Base-by-base conservation (phyloP, 2,797 vertebrate species). In the Crocodylus rhombifer region DNA sequence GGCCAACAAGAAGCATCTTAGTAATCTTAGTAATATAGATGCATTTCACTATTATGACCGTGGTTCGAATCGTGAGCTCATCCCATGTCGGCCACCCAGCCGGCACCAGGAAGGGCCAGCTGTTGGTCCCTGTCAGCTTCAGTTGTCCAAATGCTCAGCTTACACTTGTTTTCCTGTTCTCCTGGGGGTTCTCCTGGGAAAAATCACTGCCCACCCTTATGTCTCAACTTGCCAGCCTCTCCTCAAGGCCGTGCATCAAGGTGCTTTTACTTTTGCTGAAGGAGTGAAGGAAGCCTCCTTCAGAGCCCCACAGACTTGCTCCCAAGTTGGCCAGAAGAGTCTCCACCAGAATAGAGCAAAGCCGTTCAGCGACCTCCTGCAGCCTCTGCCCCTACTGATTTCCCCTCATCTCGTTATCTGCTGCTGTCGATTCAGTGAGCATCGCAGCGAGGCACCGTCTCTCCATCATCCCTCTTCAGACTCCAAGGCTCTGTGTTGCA, bases 401-500 rank as follows among this genome's bases (percentile, higher is more conserved):
- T 88, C n/a, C 73, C 4, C n/a, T 80, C 26, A 51, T 71, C 65
- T 30, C 69, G 17, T 82, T 80, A 51, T 5, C 77, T 82, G 18
- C 36, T 73, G 16, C 67, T 92, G 71, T 90, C 67, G 16, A 5
- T 86, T 86, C 88, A 91, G 89, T 75, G 96, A 94, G 86, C 65
- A 84, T 6, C 0, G 0, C 26, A 84, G 69, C 25, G 71, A 73
- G 56, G 7, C 73, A 90, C 3, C 6, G 8, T 85, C 88, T 87
- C 91, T 93, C 83, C 73, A 69, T 84, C 91, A 73, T 93, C 58
- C 88, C 61, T 36, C 62, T 94, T 86, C 89, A 88, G 57, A 91
- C 69, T 93, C 85, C 18, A 62, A 56, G 87, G 57, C 10, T 42
- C 61, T 71, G 21, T 74, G 55, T 26, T 87, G 16, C 61, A 10